phyloP scores from a whole-genome alignment of 2,888 invertebrate species.

The Patella caerulea region DNA sequence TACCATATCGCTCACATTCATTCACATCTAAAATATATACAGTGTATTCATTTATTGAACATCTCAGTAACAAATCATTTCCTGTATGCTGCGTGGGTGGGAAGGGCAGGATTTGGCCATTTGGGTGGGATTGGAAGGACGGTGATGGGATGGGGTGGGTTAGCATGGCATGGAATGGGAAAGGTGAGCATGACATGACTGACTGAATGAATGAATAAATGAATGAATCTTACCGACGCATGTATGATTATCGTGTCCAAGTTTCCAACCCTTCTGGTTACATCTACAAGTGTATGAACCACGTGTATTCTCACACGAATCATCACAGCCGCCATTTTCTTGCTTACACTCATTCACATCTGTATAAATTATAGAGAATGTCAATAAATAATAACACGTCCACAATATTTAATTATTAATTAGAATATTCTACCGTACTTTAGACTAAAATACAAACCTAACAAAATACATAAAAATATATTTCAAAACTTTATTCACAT shows the following conservation, averaged over 20 bases:
- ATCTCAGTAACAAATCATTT: background rate
- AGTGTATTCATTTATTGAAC: too few species aligned
- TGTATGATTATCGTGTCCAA: constrained; percentile 41
- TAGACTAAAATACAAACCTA: too few species aligned
- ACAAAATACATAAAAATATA: background rate
- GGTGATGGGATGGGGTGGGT: background rate
- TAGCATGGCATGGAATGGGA: too few species aligned
- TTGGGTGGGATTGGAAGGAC: background rate
- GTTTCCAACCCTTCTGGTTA: constrained; percentile 41
- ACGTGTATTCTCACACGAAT: constrained; percentile 43
- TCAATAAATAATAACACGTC: too few species aligned
- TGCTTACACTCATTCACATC: constrained; percentile 46
- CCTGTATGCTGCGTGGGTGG: background rate
- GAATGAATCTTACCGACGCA: constrained; percentile 45
- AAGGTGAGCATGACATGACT: background rate
- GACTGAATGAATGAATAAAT: background rate
- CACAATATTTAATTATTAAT: too few species aligned
- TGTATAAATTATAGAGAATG: constrained; percentile 8
- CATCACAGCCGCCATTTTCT: constrained; percentile 45
- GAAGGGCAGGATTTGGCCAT: background rate
- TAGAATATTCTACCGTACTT: too few species aligned
- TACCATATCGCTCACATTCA: constrained; percentile 45
- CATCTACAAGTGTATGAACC: constrained; percentile 49
- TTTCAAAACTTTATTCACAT: background rate
- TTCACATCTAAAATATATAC: constrained; percentile 42